These are phyloP conservation scores for pig (Sus scrofa) DNA, from an alignment of 2,113 vertebrate species.

Conservation along the genomic window T2T-Sscrofa CM000817.6:61748001-61748500, in stretches of 20 bases:
- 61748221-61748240: conserved; percentile 52
- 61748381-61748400: neutral
- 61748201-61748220: neutral
- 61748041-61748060: neutral
- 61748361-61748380: conserved; percentile 56
- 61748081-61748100: too few relatives aligned
- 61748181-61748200: fast-evolving
- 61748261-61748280: conserved; percentile 66
- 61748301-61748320: conserved; percentile 52
- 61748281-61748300: conserved; percentile 61
- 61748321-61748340: conserved; percentile 46
- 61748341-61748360: conserved; percentile 65
- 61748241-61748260: conserved; percentile 72
- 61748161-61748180: neutral
- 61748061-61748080: neutral
- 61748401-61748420: neutral
- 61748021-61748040: neutral
- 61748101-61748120: too few relatives aligned
- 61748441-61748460: conserved; percentile 71
- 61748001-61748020: too few relatives aligned
- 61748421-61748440: conserved; percentile 78
- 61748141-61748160: fast-evolving
- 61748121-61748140: neutral
- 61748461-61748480: conserved; percentile 62
- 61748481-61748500: neutral